Evolutionary conservation across 1,140 invertebrate species (phyloP).

Genomic region (Platorchestia sp.): DNA sequence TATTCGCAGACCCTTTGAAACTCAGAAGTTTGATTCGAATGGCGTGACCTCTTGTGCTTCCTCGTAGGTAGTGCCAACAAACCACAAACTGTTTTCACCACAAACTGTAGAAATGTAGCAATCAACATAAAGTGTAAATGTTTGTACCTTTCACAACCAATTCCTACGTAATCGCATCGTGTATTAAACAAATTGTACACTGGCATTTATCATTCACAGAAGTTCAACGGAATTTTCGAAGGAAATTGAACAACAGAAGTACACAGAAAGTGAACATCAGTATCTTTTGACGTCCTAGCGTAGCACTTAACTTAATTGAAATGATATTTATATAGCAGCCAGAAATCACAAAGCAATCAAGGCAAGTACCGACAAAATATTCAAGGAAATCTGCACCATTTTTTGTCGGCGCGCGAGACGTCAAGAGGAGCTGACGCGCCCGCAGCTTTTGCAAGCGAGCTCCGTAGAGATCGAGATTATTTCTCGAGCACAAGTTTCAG

Average conservation of each 20-base stretch:
- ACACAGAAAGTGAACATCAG: neutral
- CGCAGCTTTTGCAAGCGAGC: slow-evolving; percentile 3
- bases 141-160: neutral
- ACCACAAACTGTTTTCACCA: neutral
- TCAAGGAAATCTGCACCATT: neutral
- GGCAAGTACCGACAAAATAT: slow-evolving; percentile 26
- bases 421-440: neutral
- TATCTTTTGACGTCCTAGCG: neutral
- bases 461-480: slow-evolving; percentile 52
- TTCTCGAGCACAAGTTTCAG: slow-evolving; percentile 51
- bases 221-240: too few species aligned
- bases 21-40: too few species aligned
- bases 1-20: too few species aligned
- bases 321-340: neutral
- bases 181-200: neutral
- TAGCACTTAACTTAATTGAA: neutral
- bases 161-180: neutral
- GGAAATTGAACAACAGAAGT: too few species aligned
- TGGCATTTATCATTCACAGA: too few species aligned
- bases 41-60: neutral
- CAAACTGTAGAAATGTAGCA: neutral
- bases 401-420: neutral
- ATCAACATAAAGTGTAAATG: neutral
- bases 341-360: slow-evolving; percentile 12
- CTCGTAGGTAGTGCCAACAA: neutral